Conservation (phyloP, 2,113 vertebrate species). For the Anser cygnoides region DNA sequence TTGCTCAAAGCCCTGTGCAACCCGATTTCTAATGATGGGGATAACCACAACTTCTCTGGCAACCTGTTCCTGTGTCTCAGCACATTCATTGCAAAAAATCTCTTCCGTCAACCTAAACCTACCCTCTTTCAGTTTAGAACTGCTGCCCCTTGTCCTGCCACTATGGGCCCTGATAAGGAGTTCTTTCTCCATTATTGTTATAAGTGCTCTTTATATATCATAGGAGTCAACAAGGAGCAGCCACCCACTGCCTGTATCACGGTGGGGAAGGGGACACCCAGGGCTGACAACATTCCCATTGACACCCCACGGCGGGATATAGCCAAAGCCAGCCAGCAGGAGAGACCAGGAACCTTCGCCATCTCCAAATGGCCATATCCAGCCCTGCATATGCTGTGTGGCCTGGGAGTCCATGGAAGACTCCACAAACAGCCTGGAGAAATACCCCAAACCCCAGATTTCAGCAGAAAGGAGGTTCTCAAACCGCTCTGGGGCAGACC, state of each 20-base stretch:
- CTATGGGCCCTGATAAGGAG: too few relatives aligned
- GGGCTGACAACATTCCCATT: neutral
- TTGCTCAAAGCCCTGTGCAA: too few relatives aligned
- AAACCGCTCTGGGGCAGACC: neutral
- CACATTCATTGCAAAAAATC: too few relatives aligned
- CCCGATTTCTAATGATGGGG: too few relatives aligned
- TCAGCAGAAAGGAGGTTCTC: neutral
- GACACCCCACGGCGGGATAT: neutral
- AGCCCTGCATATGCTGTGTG: rapidly evolving
- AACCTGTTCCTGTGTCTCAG: too few relatives aligned
- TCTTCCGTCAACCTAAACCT: neutral
- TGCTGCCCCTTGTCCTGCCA: too few relatives aligned
- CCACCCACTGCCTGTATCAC: neutral
- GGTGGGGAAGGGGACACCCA: neutral
- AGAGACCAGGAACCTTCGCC: neutral
- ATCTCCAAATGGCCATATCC: neutral
- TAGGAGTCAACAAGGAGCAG: neutral
- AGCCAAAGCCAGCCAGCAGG: neutral
- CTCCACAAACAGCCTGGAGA: neutral
- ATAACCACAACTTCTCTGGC: too few relatives aligned
- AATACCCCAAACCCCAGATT: neutral
- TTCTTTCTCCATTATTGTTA: too few relatives aligned
- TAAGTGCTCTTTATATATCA: neutral
- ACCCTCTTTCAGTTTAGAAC: neutral
- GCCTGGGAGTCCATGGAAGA: neutral